Percentiles rank a stretch among this genome's conserved stretches.
Evolutionary conservation across 2,797 vertebrate genomes (phyloP).

Genomic region (Dallia pectoralis): DNA sequence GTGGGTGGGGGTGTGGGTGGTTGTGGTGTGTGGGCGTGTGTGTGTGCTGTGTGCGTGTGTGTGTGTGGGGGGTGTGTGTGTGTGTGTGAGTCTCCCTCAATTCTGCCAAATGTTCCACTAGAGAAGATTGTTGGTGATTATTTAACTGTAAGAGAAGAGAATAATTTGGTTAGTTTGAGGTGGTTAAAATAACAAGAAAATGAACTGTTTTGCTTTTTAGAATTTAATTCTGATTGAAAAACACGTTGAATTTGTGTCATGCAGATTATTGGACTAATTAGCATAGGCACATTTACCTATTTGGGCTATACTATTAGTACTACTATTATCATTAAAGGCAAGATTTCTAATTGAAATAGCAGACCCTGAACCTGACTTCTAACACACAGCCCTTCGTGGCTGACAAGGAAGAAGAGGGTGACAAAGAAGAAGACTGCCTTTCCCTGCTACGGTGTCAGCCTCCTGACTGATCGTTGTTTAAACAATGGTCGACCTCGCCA

Average conservation of each 20-base stretch:
- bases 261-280: background rate
- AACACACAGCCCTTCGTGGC: background rate
- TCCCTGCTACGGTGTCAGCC: constrained; percentile 29
- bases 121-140: background rate
- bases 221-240: no score
- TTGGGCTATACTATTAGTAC: background rate
- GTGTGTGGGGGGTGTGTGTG: no score
- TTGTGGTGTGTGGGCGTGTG: no score
- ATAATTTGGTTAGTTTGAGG: background rate
- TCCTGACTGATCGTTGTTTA: constrained; percentile 60
- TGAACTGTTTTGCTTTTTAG: no score
- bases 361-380: background rate
- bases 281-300: background rate
- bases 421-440: background rate
- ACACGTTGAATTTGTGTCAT: no score
- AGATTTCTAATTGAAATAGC: background rate
- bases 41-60: no score
- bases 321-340: no score
- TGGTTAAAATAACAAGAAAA: background rate
- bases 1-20: no score
- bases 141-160: background rate
- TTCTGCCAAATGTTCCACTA: constrained; percentile 18
- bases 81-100: constrained; percentile 1
- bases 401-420: background rate
- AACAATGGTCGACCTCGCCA: constrained; percentile 59